A percentile compares a stretch with the other conserved stretches of the same genome.
These are phyloP conservation scores for Triplophysa dalaica DNA, from an alignment of 2,113 vertebrate genomes.

Conservation along the genomic window DNA sequence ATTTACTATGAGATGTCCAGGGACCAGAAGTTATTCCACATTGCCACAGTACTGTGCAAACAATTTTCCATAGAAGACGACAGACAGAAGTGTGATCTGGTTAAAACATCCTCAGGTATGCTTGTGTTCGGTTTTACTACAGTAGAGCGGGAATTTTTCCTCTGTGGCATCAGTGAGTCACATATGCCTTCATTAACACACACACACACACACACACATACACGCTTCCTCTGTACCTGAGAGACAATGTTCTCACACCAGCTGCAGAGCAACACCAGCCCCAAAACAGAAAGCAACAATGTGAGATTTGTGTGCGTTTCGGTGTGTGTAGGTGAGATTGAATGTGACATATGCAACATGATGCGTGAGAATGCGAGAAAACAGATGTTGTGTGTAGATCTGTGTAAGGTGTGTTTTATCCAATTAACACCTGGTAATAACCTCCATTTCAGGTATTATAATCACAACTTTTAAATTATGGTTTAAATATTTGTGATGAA, in stretches of 20 bases:
- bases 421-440: not conserved
- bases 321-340: constrained; percentile 43
- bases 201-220: constrained; percentile 33
- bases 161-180: constrained; percentile 33
- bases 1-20: not conserved
- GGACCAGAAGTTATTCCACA: not conserved
- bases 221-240: constrained; percentile 34
- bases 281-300: constrained; percentile 48
- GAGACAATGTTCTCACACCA: constrained; percentile 43
- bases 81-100: not conserved
- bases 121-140: not conserved
- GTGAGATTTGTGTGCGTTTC: constrained; percentile 43
- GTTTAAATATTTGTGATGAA: too few relatives aligned
- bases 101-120: constrained; percentile 12
- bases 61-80: not conserved
- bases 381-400: constrained; percentile 37
- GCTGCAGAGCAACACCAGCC: constrained; percentile 51
- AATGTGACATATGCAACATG: constrained; percentile 31
- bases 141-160: not conserved
- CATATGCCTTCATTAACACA: constrained; percentile 19
- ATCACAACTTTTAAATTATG: not conserved
- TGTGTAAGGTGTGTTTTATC: constrained; percentile 14
- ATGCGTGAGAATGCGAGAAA: constrained; percentile 19
- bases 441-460: not conserved
- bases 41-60: constrained; percentile 4